phyloP scores from a whole-genome alignment of 2,797 vertebrate genomes.

The Odontamblyopus lacepedii region DNA sequence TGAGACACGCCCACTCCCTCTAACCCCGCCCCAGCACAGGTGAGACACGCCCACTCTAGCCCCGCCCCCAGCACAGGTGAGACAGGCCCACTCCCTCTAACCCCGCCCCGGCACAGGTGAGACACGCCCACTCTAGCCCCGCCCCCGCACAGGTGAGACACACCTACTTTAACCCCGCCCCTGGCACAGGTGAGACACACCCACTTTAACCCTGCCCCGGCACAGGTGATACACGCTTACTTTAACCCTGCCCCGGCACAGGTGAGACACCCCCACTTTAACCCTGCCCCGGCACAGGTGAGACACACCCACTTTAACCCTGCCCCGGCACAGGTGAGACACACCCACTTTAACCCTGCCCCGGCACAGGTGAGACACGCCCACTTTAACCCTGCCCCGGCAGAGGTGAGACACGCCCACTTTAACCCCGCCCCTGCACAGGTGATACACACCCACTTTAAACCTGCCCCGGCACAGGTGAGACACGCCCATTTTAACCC shows the following conservation, averaged over 20 bases:
- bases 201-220: background rate
- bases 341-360: conserved; percentile 76
- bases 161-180: conserved; percentile 76
- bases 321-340: too few relatives aligned
- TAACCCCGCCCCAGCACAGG: conserved; percentile 91
- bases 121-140: too few relatives aligned
- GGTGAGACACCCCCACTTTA: too few relatives aligned
- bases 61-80: conserved; percentile 94
- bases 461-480: too few relatives aligned
- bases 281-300: too few relatives aligned
- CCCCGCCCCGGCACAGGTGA: too few relatives aligned
- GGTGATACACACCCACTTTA: too few relatives aligned
- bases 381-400: conserved; percentile 86
- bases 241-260: too few relatives aligned
- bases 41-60: conserved; percentile 81
- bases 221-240: too few relatives aligned
- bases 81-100: conserved; percentile 73
- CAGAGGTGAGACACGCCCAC: conserved; percentile 87
- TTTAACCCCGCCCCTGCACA: background rate
- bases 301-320: too few relatives aligned
- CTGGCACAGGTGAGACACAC: conserved; percentile 94
- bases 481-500: too few relatives aligned
- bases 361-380: conserved; percentile 92
- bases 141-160: too few relatives aligned
- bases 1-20: background rate